Conservation (phyloP, 2,888 invertebrate genomes). For the Plemyria rubiginata region DNA sequence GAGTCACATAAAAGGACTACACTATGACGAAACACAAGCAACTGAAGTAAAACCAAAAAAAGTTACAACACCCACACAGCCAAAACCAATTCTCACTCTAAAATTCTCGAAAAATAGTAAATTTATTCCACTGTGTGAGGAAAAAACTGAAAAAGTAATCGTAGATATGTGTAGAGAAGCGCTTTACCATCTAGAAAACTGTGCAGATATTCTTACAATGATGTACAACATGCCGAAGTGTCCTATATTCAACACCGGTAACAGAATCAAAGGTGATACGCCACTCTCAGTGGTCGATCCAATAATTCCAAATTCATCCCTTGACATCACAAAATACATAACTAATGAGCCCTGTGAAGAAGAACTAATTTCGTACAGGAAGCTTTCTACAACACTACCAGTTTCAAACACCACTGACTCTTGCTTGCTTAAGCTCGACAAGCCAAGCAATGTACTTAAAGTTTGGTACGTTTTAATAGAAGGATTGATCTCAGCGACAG, state of each 20-base stretch:
- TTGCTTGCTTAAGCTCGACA: conserved; percentile 88
- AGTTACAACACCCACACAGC: conserved; percentile 58
- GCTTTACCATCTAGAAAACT: conserved; percentile 93
- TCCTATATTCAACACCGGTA: conserved; percentile 95
- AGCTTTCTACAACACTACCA: conserved; percentile 82
- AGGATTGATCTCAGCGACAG: conserved; percentile 92
- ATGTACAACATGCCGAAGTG: conserved; percentile 98
- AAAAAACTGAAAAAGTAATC: conserved; percentile 77
- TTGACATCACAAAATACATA: conserved; percentile 89
- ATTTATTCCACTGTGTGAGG: conserved; percentile 76
- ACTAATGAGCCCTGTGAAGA: conserved; percentile 87
- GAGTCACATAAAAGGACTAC: conserved; percentile 89
- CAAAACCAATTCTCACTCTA: conserved; percentile 70
- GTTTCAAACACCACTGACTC: conserved; percentile 79
- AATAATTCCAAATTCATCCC: conserved; percentile 89
- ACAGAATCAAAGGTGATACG: conserved; percentile 91
- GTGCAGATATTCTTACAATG: conserved; percentile 93
- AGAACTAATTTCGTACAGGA: conserved; percentile 87
- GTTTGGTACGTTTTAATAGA: conserved; percentile 96
- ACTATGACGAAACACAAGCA: conserved; percentile 81
- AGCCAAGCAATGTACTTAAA: conserved; percentile 92
- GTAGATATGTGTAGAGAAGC: conserved; percentile 90
- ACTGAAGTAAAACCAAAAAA: conserved; percentile 77
- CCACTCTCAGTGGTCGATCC: conserved; percentile 93
- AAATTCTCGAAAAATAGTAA: conserved; percentile 80